These are phyloP conservation scores for Astreopora myriophthalma DNA, from an alignment of 64 coral and sea anemone species.

Conservation along the genomic window DNA sequence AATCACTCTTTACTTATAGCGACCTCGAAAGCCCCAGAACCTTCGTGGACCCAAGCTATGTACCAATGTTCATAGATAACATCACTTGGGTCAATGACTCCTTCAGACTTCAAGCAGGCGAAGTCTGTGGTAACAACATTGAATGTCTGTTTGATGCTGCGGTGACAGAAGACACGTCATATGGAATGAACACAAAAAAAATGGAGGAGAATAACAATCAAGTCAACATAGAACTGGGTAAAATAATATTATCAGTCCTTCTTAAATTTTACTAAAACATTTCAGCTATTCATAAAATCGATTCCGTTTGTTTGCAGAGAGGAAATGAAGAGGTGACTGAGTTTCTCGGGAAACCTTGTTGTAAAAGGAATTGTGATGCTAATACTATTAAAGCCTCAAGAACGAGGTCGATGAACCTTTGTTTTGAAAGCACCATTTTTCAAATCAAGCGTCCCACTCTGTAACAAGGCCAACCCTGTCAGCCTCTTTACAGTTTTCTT, in stretches of 20 bases:
- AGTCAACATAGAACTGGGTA: constrained; percentile 1
- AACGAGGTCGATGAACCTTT: no score
- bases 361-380: no score
- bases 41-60: constrained; percentile 1
- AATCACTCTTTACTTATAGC: constrained; percentile 37
- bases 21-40: neutral
- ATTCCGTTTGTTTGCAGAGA: no score
- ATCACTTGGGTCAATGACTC: constrained; percentile 36
- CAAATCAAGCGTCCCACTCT: no score
- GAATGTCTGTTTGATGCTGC: constrained; percentile 37
- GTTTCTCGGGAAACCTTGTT: no score
- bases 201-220: constrained; percentile 5
- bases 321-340: no score
- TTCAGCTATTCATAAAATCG: no score
- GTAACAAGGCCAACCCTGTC: no score
- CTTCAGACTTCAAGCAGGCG: neutral
- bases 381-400: no score
- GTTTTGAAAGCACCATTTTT: no score
- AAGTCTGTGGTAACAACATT: constrained; percentile 6
- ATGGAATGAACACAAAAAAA: neutral
- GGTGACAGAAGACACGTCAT: neutral
- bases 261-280: no score
- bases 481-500: neutral
- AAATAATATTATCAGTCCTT: neutral
- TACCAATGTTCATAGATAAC: constrained; percentile 44